Evolutionary conservation across 1,140 invertebrate species (phyloP), one percentile per base, ranked within the genome.

Genomic region (Bombus pascuorum): DNA sequence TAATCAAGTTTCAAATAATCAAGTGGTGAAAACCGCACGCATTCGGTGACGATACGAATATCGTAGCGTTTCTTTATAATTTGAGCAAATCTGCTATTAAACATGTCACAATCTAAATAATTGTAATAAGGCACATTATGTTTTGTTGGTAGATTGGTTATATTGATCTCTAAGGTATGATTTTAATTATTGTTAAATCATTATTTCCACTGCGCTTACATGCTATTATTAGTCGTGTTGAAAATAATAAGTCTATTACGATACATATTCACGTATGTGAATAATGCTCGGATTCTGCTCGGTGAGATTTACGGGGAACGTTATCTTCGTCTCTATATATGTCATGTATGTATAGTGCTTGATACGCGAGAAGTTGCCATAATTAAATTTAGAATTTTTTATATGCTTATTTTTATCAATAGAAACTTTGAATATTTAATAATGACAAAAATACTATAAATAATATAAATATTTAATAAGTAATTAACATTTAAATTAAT

Each of bases 271-370:
- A 22, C 8, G 28, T 10, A 18, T 22, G 0, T 53, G 2, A 53
- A 75, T 44, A 68, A 66, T 71, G n/a, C n/a, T n/a, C n/a, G 88
- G 87, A 83, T 88, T 88, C 88, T 88, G 9, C 87, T 79, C 79
- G 1, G 57, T 47, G n/a, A 66, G 39, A 22, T 3, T 37, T 12
- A 28, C 47, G 70, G 37, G 44, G 65, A 47, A 70, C 32, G 22
- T 68, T 28, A 25, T 28, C 5, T 37, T 12, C 37, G 10, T 75
- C 1, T 76, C 1, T 65, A 32, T 65, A 25, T 34, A 25, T 39
- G 34, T 22, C 3, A 18, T 34, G 8, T 53, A 22, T 34, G 5
- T 77, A n/a, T 74, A 53, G 6, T 8, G 47, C 2, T 22, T 22
- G 47, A 53, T 5, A 53, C 5, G 1, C 18, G 18, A 53, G 47